Percentiles rank a stretch among this genome's conserved stretches.
Evolutionary conservation across 2,113 vertebrate genomes (phyloP).

Genomic region (Lasiurus borealis): DNA sequence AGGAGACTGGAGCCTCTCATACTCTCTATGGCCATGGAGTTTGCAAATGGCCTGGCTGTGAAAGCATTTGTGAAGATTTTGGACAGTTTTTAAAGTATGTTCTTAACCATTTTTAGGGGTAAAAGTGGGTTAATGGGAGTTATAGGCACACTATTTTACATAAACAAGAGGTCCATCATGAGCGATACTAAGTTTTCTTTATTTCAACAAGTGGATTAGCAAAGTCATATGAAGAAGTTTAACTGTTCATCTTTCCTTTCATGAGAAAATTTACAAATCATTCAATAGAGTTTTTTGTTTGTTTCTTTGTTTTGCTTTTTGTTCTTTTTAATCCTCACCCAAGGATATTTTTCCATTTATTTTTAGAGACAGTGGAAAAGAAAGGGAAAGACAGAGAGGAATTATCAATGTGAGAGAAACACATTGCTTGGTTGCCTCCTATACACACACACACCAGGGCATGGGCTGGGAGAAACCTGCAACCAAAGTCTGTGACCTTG

Average conservation of each 20-base stretch:
- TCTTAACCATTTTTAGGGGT: conserved; percentile 47
- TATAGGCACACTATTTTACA: background rate
- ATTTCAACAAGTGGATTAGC: conserved; percentile 75
- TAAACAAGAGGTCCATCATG: conserved; percentile 51
- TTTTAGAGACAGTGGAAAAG: too few relatives aligned
- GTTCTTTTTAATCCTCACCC: too few relatives aligned
- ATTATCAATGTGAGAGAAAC: too few relatives aligned
- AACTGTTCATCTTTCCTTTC: conserved; percentile 70
- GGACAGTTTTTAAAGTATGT: conserved; percentile 99
- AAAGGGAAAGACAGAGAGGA: too few relatives aligned
- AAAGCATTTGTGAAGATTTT: conserved; percentile 99
- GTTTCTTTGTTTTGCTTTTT: too few relatives aligned
- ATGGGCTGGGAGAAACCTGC: too few relatives aligned
- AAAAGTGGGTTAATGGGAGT: background rate
- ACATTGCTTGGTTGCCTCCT: too few relatives aligned
- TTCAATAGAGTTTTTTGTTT: background rate
- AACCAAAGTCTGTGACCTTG: too few relatives aligned
- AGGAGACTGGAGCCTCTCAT: conserved; percentile 97
- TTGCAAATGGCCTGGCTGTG: conserved; percentile 99
- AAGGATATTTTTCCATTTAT: too few relatives aligned
- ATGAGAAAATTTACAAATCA: conserved; percentile 62
- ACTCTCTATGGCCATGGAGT: conserved; percentile 99
- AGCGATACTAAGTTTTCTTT: conserved; percentile 52
- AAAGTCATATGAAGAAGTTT: conserved; percentile 65
- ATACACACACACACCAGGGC: too few relatives aligned